Conservation (phyloP, 2,888 invertebrate species). For the Agrochola lota region DNA sequence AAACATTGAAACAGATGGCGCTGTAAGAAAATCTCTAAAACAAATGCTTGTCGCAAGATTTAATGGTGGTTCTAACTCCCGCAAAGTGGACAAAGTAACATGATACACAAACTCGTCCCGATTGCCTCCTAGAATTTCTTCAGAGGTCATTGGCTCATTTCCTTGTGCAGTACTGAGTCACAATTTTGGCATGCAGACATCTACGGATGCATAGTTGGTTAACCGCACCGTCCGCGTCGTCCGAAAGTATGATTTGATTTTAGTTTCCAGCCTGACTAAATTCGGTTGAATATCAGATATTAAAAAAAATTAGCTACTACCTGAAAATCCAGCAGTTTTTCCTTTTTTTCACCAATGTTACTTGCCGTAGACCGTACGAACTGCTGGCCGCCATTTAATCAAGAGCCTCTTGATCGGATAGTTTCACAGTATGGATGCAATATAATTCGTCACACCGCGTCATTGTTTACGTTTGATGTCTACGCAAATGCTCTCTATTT, state of each 20-base stretch:
- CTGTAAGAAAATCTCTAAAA: constrained; percentile 46
- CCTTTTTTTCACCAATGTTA: neutral
- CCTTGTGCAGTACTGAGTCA: constrained; percentile 38
- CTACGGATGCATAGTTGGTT: constrained; percentile 11
- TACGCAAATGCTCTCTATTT: constrained; percentile 62
- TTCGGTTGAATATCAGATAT: neutral
- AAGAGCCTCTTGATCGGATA: constrained; percentile 29
- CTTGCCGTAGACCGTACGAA: constrained; percentile 25
- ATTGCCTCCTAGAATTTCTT: constrained; percentile 55
- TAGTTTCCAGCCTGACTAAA: neutral
- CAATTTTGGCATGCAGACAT: constrained; percentile 43
- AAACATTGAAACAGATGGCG: constrained; percentile 54
- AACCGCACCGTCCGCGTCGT: neutral
- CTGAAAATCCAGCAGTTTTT: neutral
- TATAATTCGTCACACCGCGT: constrained; percentile 56
- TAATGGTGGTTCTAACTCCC: constrained; percentile 41
- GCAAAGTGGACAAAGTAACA: constrained; percentile 54
- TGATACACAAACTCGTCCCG: constrained; percentile 46
- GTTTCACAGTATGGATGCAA: constrained; percentile 37
- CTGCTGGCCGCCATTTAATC: constrained; percentile 31
- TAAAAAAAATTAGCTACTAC: neutral
- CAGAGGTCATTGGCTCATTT: constrained; percentile 52
- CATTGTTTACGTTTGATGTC: constrained; percentile 58
- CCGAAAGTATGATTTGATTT: constrained; percentile 4
- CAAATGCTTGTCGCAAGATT: constrained; percentile 47